Evolutionary conservation across 2,797 vertebrate species (phyloP).

Genomic region (Knipowitschia caucasica): DNA sequence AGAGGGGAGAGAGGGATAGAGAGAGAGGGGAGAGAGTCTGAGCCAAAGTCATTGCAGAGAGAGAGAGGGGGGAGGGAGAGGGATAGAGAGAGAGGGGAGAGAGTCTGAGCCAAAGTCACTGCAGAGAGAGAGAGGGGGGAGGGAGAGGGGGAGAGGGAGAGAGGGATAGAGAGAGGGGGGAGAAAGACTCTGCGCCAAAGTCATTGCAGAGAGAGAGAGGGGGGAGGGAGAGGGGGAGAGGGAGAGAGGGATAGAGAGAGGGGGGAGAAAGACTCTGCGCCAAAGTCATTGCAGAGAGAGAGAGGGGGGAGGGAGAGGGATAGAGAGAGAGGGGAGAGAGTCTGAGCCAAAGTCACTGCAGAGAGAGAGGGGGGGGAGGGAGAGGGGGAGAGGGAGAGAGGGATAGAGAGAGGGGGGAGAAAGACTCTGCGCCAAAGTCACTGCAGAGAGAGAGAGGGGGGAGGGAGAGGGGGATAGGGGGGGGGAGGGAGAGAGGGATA

Average conservation of each 20-base stretch:
- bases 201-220: not conserved
- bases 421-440: conserved; percentile 5
- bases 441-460: not conserved
- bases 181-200: conserved; percentile 8
- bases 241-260: not conserved
- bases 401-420: not conserved
- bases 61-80: too few species aligned
- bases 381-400: not conserved
- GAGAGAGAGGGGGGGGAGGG: too few species aligned
- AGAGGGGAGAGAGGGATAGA: too few species aligned
- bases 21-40: too few species aligned
- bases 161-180: not conserved
- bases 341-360: too few species aligned
- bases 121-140: conserved; percentile 2
- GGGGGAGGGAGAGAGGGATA: not conserved
- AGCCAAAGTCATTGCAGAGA: too few species aligned
- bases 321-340: not conserved
- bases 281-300: not conserved
- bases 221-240: not conserved
- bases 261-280: too few species aligned
- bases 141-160: not conserved
- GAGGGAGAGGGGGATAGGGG: too few species aligned
- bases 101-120: conserved; percentile 11
- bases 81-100: too few species aligned
- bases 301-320: not conserved